Conservation (phyloP, 2,888 invertebrate genomes). For the Neuroscelio doddi region DNA sequence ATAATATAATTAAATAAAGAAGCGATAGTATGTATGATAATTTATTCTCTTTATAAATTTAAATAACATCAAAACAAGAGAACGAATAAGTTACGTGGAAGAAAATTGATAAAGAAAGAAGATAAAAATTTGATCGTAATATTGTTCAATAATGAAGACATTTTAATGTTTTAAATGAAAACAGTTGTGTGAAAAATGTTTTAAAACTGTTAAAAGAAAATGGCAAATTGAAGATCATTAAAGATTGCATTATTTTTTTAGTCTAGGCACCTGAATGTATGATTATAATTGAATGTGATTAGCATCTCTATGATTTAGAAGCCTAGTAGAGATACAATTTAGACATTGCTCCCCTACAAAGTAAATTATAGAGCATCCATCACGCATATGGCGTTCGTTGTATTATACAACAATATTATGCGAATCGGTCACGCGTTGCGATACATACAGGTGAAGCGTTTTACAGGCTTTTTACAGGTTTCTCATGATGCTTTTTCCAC, state of each 20-base stretch:
- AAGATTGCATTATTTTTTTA: slow-evolving; percentile 14
- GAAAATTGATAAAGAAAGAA: no score
- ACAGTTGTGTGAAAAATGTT: no score
- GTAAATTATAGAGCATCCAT: slow-evolving; percentile 42
- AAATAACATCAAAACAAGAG: no score
- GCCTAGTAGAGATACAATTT: slow-evolving; percentile 32
- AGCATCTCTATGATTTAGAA: slow-evolving; percentile 42
- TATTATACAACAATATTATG: slow-evolving; percentile 23
- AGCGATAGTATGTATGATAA: no score
- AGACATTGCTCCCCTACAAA: slow-evolving; percentile 27
- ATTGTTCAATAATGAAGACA: no score
- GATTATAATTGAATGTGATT: slow-evolving; percentile 30
- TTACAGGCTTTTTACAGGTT: slow-evolving; percentile 46
- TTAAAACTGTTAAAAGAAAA: no score
- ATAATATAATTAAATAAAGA: no score
- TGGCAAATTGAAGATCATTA: no score
- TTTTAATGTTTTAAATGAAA: no score
- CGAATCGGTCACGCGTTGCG: slow-evolving; percentile 40
- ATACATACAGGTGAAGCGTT: slow-evolving; percentile 52
- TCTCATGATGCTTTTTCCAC: slow-evolving; percentile 12
- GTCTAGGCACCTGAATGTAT: slow-evolving; percentile 22
- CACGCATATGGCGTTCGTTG: slow-evolving; percentile 36
- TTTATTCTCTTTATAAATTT: no score
- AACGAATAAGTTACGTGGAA: no score
- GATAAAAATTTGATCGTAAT: no score